These are phyloP conservation scores for Ornithoptera priamus DNA, from an alignment of 2,888 invertebrate species.

Conservation along the genomic window DNA sequence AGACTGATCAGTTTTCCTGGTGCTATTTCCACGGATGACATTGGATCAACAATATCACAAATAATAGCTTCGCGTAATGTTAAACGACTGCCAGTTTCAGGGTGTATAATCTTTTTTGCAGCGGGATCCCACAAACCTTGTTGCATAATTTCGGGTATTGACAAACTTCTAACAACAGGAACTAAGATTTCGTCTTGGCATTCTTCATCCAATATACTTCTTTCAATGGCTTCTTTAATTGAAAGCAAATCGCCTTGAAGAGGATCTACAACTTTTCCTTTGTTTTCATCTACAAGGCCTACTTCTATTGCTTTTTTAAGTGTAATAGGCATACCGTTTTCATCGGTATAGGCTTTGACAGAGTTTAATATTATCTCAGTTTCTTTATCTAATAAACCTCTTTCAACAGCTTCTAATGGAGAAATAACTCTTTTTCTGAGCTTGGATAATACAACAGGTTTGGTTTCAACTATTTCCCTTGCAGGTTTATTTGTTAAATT, in stretches of 20 bases:
- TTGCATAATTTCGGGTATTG: constrained; percentile 89
- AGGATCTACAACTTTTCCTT: constrained; percentile 91
- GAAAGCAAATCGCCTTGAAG: constrained; percentile 88
- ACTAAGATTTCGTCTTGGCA: constrained; percentile 87
- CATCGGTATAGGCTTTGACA: constrained; percentile 78
- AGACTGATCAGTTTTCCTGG: constrained; percentile 84
- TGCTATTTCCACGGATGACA: constrained; percentile 84
- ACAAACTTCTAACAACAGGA: constrained; percentile 89
- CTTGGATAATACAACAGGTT: constrained; percentile 87
- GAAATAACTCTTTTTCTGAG: constrained; percentile 87
- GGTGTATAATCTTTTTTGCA: constrained; percentile 89
- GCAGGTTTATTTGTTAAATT: constrained; percentile 73
- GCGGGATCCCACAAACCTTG: constrained; percentile 91
- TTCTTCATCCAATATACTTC: constrained; percentile 89
- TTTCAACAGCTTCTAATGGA: constrained; percentile 87
- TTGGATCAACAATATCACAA: constrained; percentile 92
- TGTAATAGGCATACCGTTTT: constrained; percentile 82
- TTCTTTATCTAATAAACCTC: constrained; percentile 87
- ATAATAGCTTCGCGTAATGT: constrained; percentile 91
- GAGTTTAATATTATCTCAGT: constrained; percentile 86
- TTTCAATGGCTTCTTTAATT: constrained; percentile 90
- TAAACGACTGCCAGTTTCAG: constrained; percentile 90
- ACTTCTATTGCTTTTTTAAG: constrained; percentile 87
- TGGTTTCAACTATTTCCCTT: constrained; percentile 82
- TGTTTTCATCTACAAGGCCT: constrained; percentile 85